phyloP scores from a whole-genome alignment of 1,140 invertebrate species.

The Nilaparvata lugens region DNA sequence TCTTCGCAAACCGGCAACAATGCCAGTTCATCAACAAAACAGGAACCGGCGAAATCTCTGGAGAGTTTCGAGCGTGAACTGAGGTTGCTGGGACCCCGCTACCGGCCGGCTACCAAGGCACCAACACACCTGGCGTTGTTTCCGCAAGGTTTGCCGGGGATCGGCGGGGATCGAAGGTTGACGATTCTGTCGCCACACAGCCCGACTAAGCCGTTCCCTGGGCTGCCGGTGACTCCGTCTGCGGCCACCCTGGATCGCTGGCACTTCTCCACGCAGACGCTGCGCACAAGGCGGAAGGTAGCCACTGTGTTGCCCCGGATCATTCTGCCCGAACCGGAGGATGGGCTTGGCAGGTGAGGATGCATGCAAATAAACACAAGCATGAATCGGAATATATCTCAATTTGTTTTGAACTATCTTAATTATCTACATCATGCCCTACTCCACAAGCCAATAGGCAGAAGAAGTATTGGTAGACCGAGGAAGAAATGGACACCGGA shows the following conservation, averaged over 20 bases:
- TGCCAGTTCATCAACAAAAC: slow-evolving; percentile 17
- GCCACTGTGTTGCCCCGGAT: slow-evolving; percentile 64
- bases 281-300: slow-evolving; percentile 56
- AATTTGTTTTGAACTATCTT: too few relatives aligned
- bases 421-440: too few relatives aligned
- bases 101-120: slow-evolving; percentile 39
- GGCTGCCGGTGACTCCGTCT: slow-evolving; percentile 6
- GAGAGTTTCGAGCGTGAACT: slow-evolving; percentile 46
- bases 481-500: too few relatives aligned
- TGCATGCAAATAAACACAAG: too few relatives aligned
- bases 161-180: slow-evolving; percentile 44
- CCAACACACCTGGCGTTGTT: slow-evolving; percentile 60
- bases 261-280: slow-evolving; percentile 43
- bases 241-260: slow-evolving; percentile 40
- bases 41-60: slow-evolving; percentile 43
- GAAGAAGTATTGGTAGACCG: too few relatives aligned
- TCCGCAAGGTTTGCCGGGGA: slow-evolving; percentile 35
- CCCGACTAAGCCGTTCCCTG: slow-evolving; percentile 39
- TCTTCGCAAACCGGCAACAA: background rate
- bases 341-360: slow-evolving; percentile 50
- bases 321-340: slow-evolving; percentile 59
- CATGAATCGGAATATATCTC: too few relatives aligned
- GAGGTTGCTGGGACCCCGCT: slow-evolving; percentile 35
- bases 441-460: too few relatives aligned
- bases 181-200: slow-evolving; percentile 67